phyloP scores from a whole-genome alignment of 2,888 invertebrate genomes.

The Galerucella calmariensis region DNA sequence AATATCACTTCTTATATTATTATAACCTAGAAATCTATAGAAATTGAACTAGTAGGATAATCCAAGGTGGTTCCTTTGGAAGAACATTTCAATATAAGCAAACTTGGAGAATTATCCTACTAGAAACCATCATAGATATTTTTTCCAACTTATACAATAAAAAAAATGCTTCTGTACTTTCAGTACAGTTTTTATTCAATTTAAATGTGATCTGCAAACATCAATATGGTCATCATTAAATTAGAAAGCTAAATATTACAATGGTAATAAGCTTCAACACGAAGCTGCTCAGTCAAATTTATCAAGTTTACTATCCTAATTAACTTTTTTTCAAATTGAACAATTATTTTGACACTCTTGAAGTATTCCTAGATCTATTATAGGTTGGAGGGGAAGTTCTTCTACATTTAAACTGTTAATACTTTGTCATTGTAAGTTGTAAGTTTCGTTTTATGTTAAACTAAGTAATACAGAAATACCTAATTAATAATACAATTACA shows the following conservation, averaged over 20 bases:
- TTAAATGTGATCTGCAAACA: neutral
- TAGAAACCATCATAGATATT: too few relatives aligned
- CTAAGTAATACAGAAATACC: neutral
- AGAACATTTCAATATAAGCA: too few relatives aligned
- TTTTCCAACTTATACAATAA: neutral
- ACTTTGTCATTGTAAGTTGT: neutral
- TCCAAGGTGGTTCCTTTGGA: too few relatives aligned
- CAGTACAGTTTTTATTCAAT: neutral
- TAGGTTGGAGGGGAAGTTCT: neutral
- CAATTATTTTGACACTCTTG: neutral
- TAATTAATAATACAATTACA: neutral
- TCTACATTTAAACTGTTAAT: too few relatives aligned
- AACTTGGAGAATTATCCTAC: too few relatives aligned
- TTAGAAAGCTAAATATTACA: neutral
- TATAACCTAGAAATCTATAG: constrained; percentile 5
- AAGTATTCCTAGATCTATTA: neutral
- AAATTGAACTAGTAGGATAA: too few relatives aligned
- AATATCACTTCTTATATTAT: constrained; percentile 24
- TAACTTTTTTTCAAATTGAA: too few relatives aligned
- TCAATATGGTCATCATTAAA: neutral
- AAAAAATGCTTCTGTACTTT: neutral
- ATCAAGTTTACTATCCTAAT: neutral
- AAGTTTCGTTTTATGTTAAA: neutral
- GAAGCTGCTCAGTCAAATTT: neutral
- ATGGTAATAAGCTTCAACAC: neutral